Percentiles rank a stretch among this genome's conserved stretches.
Conservation (phyloP, 2,113 vertebrate species). For the Sylvia atricapilla region DNA sequence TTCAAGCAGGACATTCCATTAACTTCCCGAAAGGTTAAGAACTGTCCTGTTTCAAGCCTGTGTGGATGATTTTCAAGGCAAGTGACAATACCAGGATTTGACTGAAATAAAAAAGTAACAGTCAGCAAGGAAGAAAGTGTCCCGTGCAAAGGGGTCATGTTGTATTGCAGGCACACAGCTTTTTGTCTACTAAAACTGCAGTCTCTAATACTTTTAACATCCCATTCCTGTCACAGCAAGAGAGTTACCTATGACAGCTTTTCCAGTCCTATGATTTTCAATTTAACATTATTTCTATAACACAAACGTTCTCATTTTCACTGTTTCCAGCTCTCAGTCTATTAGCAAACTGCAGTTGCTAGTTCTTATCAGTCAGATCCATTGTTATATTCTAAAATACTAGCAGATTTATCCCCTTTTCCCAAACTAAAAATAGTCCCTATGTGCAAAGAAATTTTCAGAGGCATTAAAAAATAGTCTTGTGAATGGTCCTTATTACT, state of each 20-base stretch:
- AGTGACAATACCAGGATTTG: slow-evolving; percentile 88
- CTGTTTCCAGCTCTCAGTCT: background rate
- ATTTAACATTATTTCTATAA: background rate
- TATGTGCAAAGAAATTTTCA: background rate
- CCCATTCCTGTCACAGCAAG: background rate
- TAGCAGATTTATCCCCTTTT: background rate
- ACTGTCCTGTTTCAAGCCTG: slow-evolving; percentile 91
- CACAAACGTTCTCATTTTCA: background rate
- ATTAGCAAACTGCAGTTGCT: background rate
- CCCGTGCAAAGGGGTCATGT: rapidly evolving
- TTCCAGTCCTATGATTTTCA: background rate
- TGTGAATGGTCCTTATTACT: background rate
- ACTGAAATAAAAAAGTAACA: slow-evolving; percentile 60
- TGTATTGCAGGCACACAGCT: background rate
- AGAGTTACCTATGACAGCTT: background rate
- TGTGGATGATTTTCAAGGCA: slow-evolving; percentile 95
- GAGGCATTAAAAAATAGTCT: background rate
- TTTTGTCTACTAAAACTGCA: background rate
- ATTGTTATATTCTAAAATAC: background rate
- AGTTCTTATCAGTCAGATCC: background rate
- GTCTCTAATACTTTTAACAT: background rate
- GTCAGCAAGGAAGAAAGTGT: background rate
- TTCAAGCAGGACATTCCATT: slow-evolving; percentile 92
- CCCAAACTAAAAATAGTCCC: background rate
- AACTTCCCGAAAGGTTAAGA: slow-evolving; percentile 89